phyloP scores from a whole-genome alignment of 1,140 invertebrate genomes.

The Eueides isabella region DNA sequence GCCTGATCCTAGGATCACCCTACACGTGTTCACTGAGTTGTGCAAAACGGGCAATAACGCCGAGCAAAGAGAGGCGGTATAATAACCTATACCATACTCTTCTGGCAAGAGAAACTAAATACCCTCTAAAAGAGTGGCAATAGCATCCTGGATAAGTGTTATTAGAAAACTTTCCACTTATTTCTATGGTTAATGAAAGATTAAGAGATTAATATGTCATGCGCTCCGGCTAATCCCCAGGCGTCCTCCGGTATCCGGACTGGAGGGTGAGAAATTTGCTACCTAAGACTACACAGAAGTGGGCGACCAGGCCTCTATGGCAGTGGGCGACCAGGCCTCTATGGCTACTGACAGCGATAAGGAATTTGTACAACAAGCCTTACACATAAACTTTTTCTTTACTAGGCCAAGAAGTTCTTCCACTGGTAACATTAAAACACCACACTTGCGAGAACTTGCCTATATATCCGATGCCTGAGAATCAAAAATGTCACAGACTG shows the following conservation, averaged over 20 bases:
- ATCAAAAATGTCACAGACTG: conserved; percentile 21
- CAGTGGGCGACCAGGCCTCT: conserved; percentile 30
- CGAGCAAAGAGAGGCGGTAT: conserved; percentile 1
- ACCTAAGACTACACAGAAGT: too few species aligned
- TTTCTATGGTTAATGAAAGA: neutral
- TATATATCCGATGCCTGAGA: too few species aligned
- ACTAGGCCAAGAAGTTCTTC: too few species aligned
- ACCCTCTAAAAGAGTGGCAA: neutral
- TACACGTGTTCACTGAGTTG: conserved; percentile 34
- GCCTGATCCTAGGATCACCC: conserved; percentile 28
- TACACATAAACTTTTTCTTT: neutral
- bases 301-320: too few species aligned
- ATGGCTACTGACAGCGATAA: neutral
- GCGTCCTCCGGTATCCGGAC: conserved; percentile 38
- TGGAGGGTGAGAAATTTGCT: conserved; percentile 36
- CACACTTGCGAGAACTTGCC: conserved; percentile 19
- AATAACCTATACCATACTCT: neutral
- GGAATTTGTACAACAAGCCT: neutral
- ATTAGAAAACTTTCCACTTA: neutral
- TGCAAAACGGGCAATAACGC: conserved; percentile 29
- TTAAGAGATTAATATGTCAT: conserved; percentile 15
- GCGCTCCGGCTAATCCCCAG: conserved; percentile 39
- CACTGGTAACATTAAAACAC: conserved; percentile 4
- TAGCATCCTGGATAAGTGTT: neutral
- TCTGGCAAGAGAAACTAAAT: neutral